These are phyloP conservation scores for Eubasilissa splendida DNA, from an alignment of 2,888 invertebrate genomes.

Conservation along the genomic window DNA sequence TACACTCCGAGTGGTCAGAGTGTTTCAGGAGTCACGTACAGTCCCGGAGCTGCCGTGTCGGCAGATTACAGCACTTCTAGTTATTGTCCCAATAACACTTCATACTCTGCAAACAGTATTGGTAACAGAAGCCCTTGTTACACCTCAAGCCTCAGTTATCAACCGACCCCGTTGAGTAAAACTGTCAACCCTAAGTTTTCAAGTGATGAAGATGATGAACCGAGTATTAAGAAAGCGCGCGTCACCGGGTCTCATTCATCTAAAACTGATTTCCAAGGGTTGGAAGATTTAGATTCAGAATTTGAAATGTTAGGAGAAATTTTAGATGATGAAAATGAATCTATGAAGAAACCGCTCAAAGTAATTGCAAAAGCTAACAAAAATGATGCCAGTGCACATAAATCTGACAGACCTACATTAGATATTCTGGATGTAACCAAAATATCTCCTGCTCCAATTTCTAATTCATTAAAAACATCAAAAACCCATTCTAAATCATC, in stretches of 20 bases:
- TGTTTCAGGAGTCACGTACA: slow-evolving; percentile 49
- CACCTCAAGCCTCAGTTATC: slow-evolving; percentile 62
- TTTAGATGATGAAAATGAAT: slow-evolving; percentile 68
- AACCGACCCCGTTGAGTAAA: slow-evolving; percentile 66
- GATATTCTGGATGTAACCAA: slow-evolving; percentile 15
- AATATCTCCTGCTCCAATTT: background rate
- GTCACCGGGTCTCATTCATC: slow-evolving; percentile 1
- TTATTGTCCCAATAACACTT: slow-evolving; percentile 45
- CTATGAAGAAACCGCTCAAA: slow-evolving; percentile 11
- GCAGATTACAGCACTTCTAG: slow-evolving; percentile 41
- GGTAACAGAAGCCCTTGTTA: slow-evolving; percentile 40
- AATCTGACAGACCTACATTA: slow-evolving; percentile 61
- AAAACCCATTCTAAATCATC: slow-evolving; percentile 50
- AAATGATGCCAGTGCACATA: slow-evolving; percentile 60
- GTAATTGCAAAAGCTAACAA: slow-evolving; percentile 55
- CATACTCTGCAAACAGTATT: slow-evolving; percentile 12
- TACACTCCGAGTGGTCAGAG: slow-evolving; percentile 45
- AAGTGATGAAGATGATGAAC: slow-evolving; percentile 72
- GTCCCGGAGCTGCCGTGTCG: slow-evolving; percentile 44
- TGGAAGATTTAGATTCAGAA: slow-evolving; percentile 70
- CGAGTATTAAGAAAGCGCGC: slow-evolving; percentile 66
- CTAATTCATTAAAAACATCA: slow-evolving; percentile 43
- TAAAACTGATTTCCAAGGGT: slow-evolving; percentile 64
- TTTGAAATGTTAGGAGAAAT: slow-evolving; percentile 72
- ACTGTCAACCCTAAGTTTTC: slow-evolving; percentile 70